Percentiles rank a stretch among this genome's conserved stretches.
Evolutionary conservation across 1,140 invertebrate genomes (phyloP).

Genomic region (Chrysomallon squamiferum): DNA sequence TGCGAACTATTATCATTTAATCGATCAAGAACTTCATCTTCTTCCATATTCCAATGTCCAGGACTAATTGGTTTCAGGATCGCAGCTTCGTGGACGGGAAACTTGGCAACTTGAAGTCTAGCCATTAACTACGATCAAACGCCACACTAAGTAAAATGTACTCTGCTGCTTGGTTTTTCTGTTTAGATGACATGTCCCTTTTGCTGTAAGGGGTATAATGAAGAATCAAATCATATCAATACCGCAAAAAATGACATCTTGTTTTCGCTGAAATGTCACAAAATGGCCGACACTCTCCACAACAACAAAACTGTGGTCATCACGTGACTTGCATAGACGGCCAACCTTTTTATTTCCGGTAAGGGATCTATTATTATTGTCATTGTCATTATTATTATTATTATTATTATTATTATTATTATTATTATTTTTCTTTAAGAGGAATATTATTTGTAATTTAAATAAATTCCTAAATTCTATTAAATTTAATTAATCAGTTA

Average conservation of each 20-base stretch:
- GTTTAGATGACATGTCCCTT: background rate
- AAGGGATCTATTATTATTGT: background rate
- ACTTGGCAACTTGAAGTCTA: constrained; percentile 54
- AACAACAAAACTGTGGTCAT: constrained; percentile 62
- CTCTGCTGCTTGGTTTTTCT: background rate
- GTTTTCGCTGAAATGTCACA: constrained; percentile 12
- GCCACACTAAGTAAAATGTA: constrained; percentile 10
- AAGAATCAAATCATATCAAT: background rate
- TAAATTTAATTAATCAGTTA: too few relatives aligned
- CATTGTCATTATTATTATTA: too few relatives aligned
- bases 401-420: too few relatives aligned
- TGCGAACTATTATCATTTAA: constrained; percentile 58
- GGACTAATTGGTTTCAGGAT: constrained; percentile 45
- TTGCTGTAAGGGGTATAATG: background rate
- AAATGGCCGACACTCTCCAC: constrained; percentile 57
- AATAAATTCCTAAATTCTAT: too few relatives aligned
- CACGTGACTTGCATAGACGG: constrained; percentile 43
- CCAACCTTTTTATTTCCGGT: background rate
- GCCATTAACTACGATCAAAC: constrained; percentile 23
- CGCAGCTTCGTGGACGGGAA: constrained; percentile 31
- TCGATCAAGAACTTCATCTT: constrained; percentile 57
- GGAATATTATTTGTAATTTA: too few relatives aligned
- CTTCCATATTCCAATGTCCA: constrained; percentile 58
- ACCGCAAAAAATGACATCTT: background rate
- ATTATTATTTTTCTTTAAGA: too few relatives aligned